Conservation (phyloP, 1,140 invertebrate species). For the Drosophila asahinai region DNA sequence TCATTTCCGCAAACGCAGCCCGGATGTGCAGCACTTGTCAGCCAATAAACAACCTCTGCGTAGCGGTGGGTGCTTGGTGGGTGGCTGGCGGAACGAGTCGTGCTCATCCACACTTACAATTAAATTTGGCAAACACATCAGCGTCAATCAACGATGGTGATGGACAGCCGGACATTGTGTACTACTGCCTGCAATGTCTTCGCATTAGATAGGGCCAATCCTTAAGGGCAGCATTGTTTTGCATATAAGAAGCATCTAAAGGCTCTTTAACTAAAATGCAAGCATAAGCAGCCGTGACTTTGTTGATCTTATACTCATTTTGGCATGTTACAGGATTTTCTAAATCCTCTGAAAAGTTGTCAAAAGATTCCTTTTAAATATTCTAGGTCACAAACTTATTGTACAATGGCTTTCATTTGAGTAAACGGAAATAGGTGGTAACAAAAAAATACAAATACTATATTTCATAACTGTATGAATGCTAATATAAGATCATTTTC, state of each 20-base stretch:
- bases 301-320: not conserved
- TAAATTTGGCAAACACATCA: slow-evolving; percentile 54
- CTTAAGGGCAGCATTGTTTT: slow-evolving; percentile 1
- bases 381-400: not conserved
- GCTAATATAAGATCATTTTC: not conserved
- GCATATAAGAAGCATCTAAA: not conserved
- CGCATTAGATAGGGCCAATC: slow-evolving; percentile 5
- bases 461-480: no score
- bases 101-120: slow-evolving; percentile 37
- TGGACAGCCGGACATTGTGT: slow-evolving; percentile 12
- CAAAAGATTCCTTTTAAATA: not conserved
- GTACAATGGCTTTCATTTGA: no score
- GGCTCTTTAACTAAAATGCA: not conserved
- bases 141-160: slow-evolving; percentile 34
- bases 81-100: not conserved
- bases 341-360: not conserved
- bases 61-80: not conserved
- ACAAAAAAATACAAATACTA: not conserved
- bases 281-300: not conserved
- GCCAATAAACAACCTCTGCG: slow-evolving; percentile 74
- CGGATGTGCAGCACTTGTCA: slow-evolving; percentile 82
- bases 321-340: not conserved
- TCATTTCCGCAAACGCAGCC: slow-evolving; percentile 78
- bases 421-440: not conserved
- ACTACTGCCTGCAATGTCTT: slow-evolving; percentile 4